phyloP scores from a whole-genome alignment of 2,888 invertebrate species.

The Brassicogethes aeneus region DNA sequence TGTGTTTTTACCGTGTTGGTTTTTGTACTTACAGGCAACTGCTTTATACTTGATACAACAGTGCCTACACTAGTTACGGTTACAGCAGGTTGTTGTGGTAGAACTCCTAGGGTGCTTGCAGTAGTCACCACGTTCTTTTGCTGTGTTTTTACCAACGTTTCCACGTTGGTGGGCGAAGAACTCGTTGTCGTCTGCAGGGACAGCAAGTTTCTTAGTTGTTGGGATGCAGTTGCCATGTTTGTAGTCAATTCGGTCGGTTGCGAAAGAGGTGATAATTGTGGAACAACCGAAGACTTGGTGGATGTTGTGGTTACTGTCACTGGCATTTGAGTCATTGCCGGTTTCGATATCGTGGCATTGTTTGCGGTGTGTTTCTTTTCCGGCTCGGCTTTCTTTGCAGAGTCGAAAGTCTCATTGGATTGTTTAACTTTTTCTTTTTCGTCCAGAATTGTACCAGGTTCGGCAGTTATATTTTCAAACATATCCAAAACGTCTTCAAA shows the following conservation, averaged over 20 bases:
- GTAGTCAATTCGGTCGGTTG: conserved; percentile 64
- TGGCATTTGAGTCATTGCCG: conserved; percentile 16
- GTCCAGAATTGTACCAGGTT: conserved; percentile 28
- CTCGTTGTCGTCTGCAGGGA: conserved; percentile 55
- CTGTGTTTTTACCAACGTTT: conserved; percentile 20
- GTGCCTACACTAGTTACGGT: conserved; percentile 25
- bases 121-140: conserved; percentile 30
- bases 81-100: conserved; percentile 26
- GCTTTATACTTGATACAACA: conserved; percentile 11
- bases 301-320: conserved; percentile 20
- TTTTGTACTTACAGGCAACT: conserved; percentile 3
- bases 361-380: conserved; percentile 13
- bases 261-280: conserved; percentile 62
- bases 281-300: conserved; percentile 42
- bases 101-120: conserved; percentile 28
- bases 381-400: conserved; percentile 15
- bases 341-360: conserved; percentile 4
- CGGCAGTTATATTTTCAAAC: conserved; percentile 52
- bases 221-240: conserved; percentile 62
- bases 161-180: conserved; percentile 39
- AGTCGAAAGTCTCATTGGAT: conserved; percentile 2
- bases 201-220: conserved; percentile 56
- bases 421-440: conserved; percentile 23
- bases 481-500: conserved; percentile 63
- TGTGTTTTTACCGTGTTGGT: conserved; percentile 14